A percentile compares a stretch with the other conserved stretches of the same genome.
These are phyloP conservation scores for Scotopteryx bipunctaria DNA, from an alignment of 2,888 invertebrate genomes.

Conservation along the genomic window DNA sequence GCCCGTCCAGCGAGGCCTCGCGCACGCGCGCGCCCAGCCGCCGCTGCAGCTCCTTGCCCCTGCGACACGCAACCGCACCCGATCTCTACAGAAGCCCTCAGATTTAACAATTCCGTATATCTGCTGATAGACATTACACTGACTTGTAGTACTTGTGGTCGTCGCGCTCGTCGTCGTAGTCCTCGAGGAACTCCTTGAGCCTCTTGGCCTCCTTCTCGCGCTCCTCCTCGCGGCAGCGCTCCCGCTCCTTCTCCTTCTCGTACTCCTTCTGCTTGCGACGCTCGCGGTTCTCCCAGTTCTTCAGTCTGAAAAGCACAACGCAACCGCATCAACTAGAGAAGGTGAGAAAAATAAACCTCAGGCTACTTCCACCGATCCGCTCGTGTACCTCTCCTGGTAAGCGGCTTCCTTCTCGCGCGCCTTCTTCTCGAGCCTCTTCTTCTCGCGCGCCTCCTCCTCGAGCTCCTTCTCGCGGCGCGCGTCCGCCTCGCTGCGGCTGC, in stretches of 20 bases:
- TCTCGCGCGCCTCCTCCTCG: conserved; percentile 96
- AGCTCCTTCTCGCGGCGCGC: conserved; percentile 90
- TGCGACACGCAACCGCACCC: too few relatives aligned
- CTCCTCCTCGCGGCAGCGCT: conserved; percentile 90
- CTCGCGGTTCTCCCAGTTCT: conserved; percentile 94
- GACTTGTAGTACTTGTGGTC: conserved; percentile 98
- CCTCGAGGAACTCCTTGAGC: conserved; percentile 98
- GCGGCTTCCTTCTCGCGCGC: conserved; percentile 97
- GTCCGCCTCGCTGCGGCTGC: conserved; percentile 84
- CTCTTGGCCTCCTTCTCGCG: conserved; percentile 95
- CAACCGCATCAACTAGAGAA: too few relatives aligned
- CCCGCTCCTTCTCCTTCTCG: conserved; percentile 92
- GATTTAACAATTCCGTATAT: too few relatives aligned
- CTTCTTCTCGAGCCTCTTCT: conserved; percentile 94
- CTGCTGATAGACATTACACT: conserved; percentile 47
- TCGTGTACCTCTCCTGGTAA: conserved; percentile 96
- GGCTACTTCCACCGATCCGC: too few relatives aligned
- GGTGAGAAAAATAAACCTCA: too few relatives aligned
- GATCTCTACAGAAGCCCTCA: too few relatives aligned
- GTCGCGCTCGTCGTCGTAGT: conserved; percentile 99
- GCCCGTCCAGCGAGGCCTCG: conserved; percentile 95
- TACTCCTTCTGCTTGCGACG: conserved; percentile 95
- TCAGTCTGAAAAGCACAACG: conserved; percentile 51
- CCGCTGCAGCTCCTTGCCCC: conserved; percentile 93
- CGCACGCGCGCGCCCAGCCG: conserved; percentile 96